Percentiles rank a stretch among this genome's conserved stretches.
Evolutionary conservation across 2,113 vertebrate genomes (phyloP).

Genomic region (Seriola quinqueradiata): DNA sequence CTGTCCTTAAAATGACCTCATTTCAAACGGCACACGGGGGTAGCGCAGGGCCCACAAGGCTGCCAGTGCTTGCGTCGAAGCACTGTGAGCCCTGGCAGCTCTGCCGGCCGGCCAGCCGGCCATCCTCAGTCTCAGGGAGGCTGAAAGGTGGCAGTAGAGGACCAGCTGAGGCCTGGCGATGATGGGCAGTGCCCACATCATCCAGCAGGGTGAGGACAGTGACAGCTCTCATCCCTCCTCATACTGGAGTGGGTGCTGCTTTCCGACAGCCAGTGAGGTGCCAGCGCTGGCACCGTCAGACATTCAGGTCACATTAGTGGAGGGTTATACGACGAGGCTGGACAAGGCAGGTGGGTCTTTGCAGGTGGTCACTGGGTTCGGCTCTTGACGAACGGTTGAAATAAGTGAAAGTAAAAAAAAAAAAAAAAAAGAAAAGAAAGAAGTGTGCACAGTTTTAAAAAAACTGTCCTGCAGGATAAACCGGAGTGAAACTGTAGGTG

Average conservation of each 20-base stretch:
- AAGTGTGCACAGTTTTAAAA: neutral
- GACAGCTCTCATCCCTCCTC: slow-evolving; percentile 46
- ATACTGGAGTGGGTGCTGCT: slow-evolving; percentile 68
- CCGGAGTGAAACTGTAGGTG: too few relatives aligned
- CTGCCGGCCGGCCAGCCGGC: neutral
- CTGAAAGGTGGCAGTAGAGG: slow-evolving; percentile 76
- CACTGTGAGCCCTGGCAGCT: neutral
- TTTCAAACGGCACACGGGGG: slow-evolving; percentile 55
- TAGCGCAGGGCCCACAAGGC: slow-evolving; percentile 15
- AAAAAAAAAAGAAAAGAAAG: neutral
- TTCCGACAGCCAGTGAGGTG: slow-evolving; percentile 63
- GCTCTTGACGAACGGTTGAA: slow-evolving; percentile 12
- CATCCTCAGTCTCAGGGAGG: neutral
- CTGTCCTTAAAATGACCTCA: slow-evolving; percentile 72
- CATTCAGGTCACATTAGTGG: slow-evolving; percentile 79
- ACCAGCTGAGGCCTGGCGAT: slow-evolving; percentile 10
- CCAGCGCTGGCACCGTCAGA: slow-evolving; percentile 57
- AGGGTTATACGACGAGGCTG: slow-evolving; percentile 49
- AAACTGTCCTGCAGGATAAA: neutral
- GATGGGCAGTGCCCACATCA: slow-evolving; percentile 48
- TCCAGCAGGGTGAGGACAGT: slow-evolving; percentile 61
- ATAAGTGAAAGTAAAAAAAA: neutral
- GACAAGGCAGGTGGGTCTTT: slow-evolving; percentile 65
- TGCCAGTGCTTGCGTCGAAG: slow-evolving; percentile 23
- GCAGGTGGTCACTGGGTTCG: slow-evolving; percentile 62